Evolutionary conservation across 1,140 invertebrate genomes (phyloP), one percentile per base, ranked within the genome.

Genomic region (Harpegnathos saltator): DNA sequence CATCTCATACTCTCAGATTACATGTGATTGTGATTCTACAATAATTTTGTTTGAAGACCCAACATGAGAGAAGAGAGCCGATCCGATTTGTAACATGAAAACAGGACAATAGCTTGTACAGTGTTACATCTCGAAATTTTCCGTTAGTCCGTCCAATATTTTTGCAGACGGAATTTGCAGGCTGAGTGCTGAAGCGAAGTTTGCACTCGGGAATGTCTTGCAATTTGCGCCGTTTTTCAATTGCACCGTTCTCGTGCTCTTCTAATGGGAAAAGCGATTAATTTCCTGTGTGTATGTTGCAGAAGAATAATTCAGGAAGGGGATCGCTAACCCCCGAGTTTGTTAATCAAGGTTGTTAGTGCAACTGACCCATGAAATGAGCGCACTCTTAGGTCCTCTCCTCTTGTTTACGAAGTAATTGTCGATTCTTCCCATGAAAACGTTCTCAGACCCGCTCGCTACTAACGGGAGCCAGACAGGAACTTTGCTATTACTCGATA

Each of bases 311-410:
- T 62, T 12, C 12, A 63, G 9, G 3, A 59, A 73, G 22, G 3
- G 33, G 24, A 3, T 59, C 5, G 14, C 9, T 38, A 44, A 9
- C 29, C 24, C 9, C 24, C 9, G 22, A 24, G 4, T 59, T 24
- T 59, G 19, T 12, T 73, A 73, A 73, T 73, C 54, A 44, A 59
- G 3, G 9, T 44, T 33, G 3, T 44, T 54, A n/a, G 15, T 38
- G 22, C 54, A 44, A 73, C 54, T 44, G 33, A 73, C 17, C 17
- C 33, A 24, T 59, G 19, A 72, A 72, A 54, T 72, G 26, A 73
- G 19, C 11, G 56, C 15, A 56, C 11, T 29, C 33, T 56, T 5
- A 33, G 7, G 38, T 44, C 38, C 38, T 44, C 38, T 44, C 38
- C 38, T 44, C 38, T 44, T 44, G 11, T 58, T 58, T 71, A 26